phyloP scores from a whole-genome alignment of 1,140 invertebrate species.

The Leptinotarsa texana region DNA sequence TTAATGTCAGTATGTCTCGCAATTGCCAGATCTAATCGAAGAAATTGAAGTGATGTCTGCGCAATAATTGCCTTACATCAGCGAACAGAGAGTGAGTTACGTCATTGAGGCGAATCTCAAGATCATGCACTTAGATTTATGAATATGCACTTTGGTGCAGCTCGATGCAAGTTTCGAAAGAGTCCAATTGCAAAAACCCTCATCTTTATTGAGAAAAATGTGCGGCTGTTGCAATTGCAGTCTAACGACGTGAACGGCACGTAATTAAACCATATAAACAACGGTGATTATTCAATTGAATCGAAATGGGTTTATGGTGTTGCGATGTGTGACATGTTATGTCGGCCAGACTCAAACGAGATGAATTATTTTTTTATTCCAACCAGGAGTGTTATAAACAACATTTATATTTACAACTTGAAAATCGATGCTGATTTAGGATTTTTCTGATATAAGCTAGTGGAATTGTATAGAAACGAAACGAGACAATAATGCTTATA shows the following conservation, averaged over 20 bases:
- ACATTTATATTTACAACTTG: no score
- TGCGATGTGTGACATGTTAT: background rate
- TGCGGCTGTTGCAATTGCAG: slow-evolving; percentile 7
- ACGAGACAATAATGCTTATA: no score
- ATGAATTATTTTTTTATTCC: no score
- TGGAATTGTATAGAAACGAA: no score
- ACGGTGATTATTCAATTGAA: background rate
- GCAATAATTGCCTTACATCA: slow-evolving; percentile 13
- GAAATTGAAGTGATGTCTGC: slow-evolving; percentile 14
- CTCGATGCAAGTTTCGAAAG: slow-evolving; percentile 10
- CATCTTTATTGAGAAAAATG: slow-evolving; percentile 19
- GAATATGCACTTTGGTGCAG: slow-evolving; percentile 16
- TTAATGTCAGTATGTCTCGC: background rate
- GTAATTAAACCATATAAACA: background rate
- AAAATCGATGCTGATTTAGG: no score
- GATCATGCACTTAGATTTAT: slow-evolving; percentile 11
- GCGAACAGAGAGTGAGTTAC: slow-evolving; percentile 11
- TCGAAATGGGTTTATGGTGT: background rate
- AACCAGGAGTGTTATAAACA: no score
- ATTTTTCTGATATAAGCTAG: no score
- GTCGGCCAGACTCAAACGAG: no score
- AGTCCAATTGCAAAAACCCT: slow-evolving; percentile 14
- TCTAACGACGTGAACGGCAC: background rate
- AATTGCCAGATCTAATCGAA: slow-evolving; percentile 2
- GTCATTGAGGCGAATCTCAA: slow-evolving; percentile 8